A percentile compares a stretch with the other conserved stretches of the same genome.
These are phyloP conservation scores for Poicephalus meyeri DNA, from an alignment of 2,113 vertebrate species.

Conservation along the genomic window DNA sequence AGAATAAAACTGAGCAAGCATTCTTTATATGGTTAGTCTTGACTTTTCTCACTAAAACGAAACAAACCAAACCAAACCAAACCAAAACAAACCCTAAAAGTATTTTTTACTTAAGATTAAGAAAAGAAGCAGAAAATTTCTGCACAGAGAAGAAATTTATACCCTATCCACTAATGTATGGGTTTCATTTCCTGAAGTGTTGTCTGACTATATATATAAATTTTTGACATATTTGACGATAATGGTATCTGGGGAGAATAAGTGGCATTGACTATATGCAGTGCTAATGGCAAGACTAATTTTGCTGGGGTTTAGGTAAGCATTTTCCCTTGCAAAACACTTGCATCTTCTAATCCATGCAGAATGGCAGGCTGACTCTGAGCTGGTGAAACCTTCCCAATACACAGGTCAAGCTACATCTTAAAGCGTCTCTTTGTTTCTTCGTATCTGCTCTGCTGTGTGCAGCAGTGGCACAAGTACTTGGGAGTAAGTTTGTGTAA, in stretches of 20 bases:
- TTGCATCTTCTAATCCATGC: not conserved
- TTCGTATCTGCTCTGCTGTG: not conserved
- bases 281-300: not conserved
- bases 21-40: not conserved
- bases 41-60: not conserved
- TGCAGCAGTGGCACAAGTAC: not conserved
- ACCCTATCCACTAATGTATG: not conserved
- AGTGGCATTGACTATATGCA: not conserved
- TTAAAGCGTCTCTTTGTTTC: not conserved
- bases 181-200: not conserved
- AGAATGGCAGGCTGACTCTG: not conserved
- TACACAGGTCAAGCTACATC: not conserved
- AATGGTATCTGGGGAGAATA: not conserved
- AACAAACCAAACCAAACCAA: not conserved
- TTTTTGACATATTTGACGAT: not conserved
- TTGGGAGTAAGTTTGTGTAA: not conserved
- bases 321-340: not conserved
- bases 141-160: not conserved
- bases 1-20: not conserved
- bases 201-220: not conserved
- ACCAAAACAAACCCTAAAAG: not conserved
- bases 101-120: not conserved
- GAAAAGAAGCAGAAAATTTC: not conserved
- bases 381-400: not conserved
- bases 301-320: not conserved